phyloP scores from a whole-genome alignment of 1,140 invertebrate species.

The Hetaerina americana region DNA sequence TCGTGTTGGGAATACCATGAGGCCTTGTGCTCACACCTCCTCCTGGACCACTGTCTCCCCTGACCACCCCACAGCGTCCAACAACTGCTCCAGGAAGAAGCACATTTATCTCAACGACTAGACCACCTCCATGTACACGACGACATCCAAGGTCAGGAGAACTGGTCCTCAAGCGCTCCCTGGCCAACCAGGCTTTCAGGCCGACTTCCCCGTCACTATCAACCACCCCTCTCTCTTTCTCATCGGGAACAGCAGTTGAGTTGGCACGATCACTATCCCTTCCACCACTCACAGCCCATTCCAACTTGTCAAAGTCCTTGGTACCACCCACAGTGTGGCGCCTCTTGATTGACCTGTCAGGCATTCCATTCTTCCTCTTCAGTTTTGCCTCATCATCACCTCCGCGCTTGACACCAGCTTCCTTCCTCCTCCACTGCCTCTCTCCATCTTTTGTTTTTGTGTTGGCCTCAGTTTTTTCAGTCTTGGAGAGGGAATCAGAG shows the following conservation, averaged over 20 bases:
- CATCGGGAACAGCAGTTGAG: background rate
- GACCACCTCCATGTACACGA: background rate
- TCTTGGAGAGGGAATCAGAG: conserved; percentile 21
- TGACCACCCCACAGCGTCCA: background rate
- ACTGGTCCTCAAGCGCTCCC: conserved; percentile 39
- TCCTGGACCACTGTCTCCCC: background rate
- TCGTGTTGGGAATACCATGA: background rate
- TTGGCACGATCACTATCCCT: conserved; percentile 28
- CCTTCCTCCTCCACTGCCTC: conserved; percentile 14
- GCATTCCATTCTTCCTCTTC: conserved; percentile 57
- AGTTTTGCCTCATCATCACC: background rate
- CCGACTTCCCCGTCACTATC: conserved; percentile 13
- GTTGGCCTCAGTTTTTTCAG: conserved; percentile 21
- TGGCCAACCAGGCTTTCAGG: conserved; percentile 24
- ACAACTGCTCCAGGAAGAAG: background rate
- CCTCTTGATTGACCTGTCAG: conserved; percentile 62
- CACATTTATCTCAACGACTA: background rate
- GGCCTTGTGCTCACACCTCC: background rate
- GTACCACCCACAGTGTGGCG: conserved; percentile 85
- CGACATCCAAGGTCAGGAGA: conserved; percentile 42
- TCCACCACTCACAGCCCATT: conserved; percentile 38
- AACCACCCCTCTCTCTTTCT: conserved; percentile 6
- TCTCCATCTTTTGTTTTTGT: conserved; percentile 17
- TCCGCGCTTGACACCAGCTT: background rate
- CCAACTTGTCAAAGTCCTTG: conserved; percentile 63